Base-by-base conservation (phyloP, 2,113 vertebrate genomes). In the Clarias macrocephalus region DNA sequence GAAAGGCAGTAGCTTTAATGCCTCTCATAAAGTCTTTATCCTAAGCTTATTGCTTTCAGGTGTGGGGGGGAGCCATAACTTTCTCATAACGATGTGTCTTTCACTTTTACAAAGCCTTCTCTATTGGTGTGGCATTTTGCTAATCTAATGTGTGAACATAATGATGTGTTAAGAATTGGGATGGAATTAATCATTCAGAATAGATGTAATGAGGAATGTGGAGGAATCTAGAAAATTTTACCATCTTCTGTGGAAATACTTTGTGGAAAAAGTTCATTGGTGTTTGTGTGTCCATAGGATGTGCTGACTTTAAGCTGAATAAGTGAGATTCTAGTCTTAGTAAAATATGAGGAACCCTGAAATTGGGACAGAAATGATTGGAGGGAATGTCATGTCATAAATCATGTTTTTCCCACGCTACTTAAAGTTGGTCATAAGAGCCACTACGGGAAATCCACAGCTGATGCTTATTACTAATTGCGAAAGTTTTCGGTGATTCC, bases 31-130 rank as follows among this genome's bases (percentile, higher is more conserved):
- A n/a, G 23, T 13, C 23, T 54, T 76, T 7, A 25, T 3, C 21
- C 42, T n/a, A 10, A 76, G 13, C 25, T 76, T 42, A n/a, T n/a
- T 4, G 18, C 37, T 73, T 10, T 52, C 12, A 15, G 93, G 92
- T 95, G 93, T 91, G 88, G 42, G 77, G 80, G 92, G 93, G 82
- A 88, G 77, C 30, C 16, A 66, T 86, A 88, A 87, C 2, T 90
- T 86, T 93, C 81, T 87, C 79, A 77, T 91, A 56, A 91, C 86
- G 92, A 92, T 87, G 87, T 87, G 25, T 88, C 86, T 88, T 88
- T 88, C 86, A 88, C 30, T 72, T 42, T 82, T 28, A 25, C 73
- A 66, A 80, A 83, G 66, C 76, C 33, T 72, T 28, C 19, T 77
- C 23, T 54, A 28, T 77, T 2, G 48, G 21, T 13, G 42, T 76